These are phyloP conservation scores for Dryadula phaetusa DNA, from an alignment of 2,888 invertebrate species.

Conservation along the genomic window DNA sequence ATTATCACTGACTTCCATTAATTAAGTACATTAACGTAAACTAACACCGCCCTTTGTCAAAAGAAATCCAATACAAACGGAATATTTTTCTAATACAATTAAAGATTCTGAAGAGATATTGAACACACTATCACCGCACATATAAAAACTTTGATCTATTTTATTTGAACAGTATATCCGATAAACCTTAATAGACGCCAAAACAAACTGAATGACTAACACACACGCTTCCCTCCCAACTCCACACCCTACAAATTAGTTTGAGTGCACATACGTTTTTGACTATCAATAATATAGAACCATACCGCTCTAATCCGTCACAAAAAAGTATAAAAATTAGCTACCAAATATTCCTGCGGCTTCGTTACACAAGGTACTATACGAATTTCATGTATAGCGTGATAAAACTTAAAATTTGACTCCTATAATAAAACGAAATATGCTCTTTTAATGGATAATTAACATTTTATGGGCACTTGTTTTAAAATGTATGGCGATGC, in stretches of 20 bases:
- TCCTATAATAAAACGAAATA: slow-evolving; percentile 33
- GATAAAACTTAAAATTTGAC: slow-evolving; percentile 23
- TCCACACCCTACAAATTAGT: slow-evolving; percentile 62
- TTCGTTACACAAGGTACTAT: slow-evolving; percentile 7
- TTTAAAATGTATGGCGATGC: slow-evolving; percentile 34
- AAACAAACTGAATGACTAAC: slow-evolving; percentile 32
- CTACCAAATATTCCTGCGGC: background rate
- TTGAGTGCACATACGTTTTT: slow-evolving; percentile 56
- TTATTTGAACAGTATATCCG: background rate
- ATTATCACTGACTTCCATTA: too few species aligned
- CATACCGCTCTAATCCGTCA: background rate
- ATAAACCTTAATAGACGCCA: slow-evolving; percentile 13
- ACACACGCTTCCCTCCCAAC: slow-evolving; percentile 35
- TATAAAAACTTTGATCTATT: background rate
- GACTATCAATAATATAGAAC: slow-evolving; percentile 29
- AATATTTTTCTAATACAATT: too few species aligned
- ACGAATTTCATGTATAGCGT: slow-evolving; percentile 1
- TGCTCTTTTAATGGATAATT: slow-evolving; percentile 36
- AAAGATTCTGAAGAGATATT: too few species aligned
- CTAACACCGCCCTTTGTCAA: too few species aligned
- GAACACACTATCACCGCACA: background rate
- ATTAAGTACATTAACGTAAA: too few species aligned
- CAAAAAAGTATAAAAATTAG: background rate
- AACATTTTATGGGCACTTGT: slow-evolving; percentile 36
- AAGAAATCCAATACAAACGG: too few species aligned